Conservation (phyloP, 2,113 vertebrate species). For the Tricholaema leucomelas region DNA sequence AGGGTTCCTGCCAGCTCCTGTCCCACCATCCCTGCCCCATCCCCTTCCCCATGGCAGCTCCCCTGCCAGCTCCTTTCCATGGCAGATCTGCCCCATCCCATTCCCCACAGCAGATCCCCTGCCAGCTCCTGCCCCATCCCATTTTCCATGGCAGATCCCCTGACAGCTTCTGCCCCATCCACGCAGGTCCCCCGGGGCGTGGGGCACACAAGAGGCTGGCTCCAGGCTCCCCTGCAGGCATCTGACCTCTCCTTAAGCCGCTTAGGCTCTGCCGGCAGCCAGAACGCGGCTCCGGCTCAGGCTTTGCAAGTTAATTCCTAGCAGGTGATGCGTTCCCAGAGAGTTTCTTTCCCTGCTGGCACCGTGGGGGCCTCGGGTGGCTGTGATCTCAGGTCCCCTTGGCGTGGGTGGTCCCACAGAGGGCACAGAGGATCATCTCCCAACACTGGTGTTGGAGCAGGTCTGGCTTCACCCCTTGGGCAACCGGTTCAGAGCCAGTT, state of each 20-base stretch:
- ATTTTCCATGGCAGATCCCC: fast-evolving
- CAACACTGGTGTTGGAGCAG: fast-evolving
- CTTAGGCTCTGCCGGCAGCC: slow-evolving; percentile 12
- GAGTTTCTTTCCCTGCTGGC: background rate
- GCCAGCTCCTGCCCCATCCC: background rate
- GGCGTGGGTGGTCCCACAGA: background rate
- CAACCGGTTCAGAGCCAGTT: background rate
- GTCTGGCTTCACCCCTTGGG: background rate
- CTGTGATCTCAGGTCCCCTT: background rate
- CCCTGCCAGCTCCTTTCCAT: background rate
- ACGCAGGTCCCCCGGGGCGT: background rate
- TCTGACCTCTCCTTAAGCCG: slow-evolving; percentile 42
- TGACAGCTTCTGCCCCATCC: too few species aligned
- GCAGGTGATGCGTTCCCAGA: slow-evolving; percentile 53
- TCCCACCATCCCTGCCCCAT: fast-evolving
- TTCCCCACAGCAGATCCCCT: too few species aligned
- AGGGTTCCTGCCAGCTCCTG: background rate
- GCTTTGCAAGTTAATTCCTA: slow-evolving; percentile 52
- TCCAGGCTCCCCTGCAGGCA: background rate
- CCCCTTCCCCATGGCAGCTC: fast-evolving
- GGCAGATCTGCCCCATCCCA: too few species aligned
- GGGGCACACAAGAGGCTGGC: background rate
- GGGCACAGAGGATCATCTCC: fast-evolving
- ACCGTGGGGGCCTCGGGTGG: background rate
- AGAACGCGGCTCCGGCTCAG: background rate